Evolutionary conservation across 53 echinoderm and acorn worm genomes (phyloP).

Genomic region (Stichopus horrens): DNA sequence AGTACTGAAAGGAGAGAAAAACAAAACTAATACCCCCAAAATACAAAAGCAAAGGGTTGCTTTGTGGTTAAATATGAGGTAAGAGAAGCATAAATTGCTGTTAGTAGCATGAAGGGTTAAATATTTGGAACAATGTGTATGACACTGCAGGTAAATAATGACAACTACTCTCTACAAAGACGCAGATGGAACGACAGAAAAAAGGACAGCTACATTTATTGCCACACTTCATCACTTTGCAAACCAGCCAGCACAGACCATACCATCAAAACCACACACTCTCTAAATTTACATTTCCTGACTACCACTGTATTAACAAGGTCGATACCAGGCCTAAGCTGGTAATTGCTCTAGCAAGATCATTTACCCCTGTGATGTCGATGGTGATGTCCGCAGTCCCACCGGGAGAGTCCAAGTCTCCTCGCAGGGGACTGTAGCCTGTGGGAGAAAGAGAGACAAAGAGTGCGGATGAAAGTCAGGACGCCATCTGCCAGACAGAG

Average conservation of each 20-base stretch:
- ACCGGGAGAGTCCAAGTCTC: conserved; percentile 42
- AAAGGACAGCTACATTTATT: not conserved
- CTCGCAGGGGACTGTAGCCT: conserved; percentile 45
- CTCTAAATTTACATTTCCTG: not conserved
- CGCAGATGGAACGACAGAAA: not conserved
- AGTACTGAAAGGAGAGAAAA: not conserved
- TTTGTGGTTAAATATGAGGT: not conserved
- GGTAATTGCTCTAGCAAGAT: conserved; percentile 55
- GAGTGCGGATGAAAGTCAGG: too few relatives aligned
- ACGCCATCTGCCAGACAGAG: too few relatives aligned
- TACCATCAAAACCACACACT: not conserved
- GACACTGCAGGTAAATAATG: not conserved
- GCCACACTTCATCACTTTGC: conserved; percentile 16
- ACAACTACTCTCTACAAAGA: not conserved
- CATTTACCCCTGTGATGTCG: conserved; percentile 85
- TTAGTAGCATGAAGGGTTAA: not conserved
- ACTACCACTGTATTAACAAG: conserved; percentile 22
- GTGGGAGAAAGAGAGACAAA: not conserved
- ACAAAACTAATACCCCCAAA: not conserved
- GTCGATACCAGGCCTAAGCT: conserved; percentile 21
- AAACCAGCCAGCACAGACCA: not conserved
- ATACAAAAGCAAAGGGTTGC: not conserved
- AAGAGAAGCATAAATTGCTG: not conserved
- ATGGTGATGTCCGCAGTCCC: conserved; percentile 55
- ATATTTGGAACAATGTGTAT: not conserved